These are phyloP conservation scores for Chaetoderma sp. DNA, from an alignment of 2,888 invertebrate species.

Conservation along the genomic window DNA sequence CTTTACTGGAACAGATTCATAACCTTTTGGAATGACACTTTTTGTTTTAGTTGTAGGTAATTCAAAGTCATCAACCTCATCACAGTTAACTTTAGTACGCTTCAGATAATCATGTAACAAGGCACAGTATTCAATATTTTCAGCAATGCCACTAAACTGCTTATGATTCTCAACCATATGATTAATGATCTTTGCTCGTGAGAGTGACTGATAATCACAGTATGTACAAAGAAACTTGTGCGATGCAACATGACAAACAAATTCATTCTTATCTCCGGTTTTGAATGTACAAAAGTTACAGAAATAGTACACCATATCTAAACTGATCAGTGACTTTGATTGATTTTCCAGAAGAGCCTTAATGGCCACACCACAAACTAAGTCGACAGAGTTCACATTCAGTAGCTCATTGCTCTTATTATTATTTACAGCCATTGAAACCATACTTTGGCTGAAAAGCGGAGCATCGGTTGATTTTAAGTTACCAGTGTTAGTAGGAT, in stretches of 20 bases:
- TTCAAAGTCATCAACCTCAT: too few relatives aligned
- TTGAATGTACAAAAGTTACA: constrained; percentile 21
- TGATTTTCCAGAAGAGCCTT: neutral
- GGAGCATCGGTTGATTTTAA: too few relatives aligned
- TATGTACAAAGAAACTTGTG: constrained; percentile 12
- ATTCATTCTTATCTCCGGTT: neutral
- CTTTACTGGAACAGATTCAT: too few relatives aligned
- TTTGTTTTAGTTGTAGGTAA: too few relatives aligned
- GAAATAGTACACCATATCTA: constrained; percentile 8
- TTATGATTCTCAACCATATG: neutral
- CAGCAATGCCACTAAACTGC: neutral
- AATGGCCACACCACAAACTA: constrained; percentile 8
- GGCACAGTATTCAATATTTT: neutral
- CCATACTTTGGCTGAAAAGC: too few relatives aligned
- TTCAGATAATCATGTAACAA: neutral
- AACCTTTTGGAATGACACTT: too few relatives aligned
- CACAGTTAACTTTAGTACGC: too few relatives aligned
- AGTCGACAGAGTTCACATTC: neutral
- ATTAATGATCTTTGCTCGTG: constrained; percentile 4
- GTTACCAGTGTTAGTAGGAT: too few relatives aligned
- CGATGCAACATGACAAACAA: constrained; percentile 1
- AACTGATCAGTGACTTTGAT: neutral
- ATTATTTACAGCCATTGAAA: too few relatives aligned
- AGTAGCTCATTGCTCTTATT: too few relatives aligned
- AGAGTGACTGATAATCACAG: constrained; percentile 3